Evolutionary conservation across 2,797 vertebrate genomes (phyloP).

Genomic region (Parotocinclus haroldoi): DNA sequence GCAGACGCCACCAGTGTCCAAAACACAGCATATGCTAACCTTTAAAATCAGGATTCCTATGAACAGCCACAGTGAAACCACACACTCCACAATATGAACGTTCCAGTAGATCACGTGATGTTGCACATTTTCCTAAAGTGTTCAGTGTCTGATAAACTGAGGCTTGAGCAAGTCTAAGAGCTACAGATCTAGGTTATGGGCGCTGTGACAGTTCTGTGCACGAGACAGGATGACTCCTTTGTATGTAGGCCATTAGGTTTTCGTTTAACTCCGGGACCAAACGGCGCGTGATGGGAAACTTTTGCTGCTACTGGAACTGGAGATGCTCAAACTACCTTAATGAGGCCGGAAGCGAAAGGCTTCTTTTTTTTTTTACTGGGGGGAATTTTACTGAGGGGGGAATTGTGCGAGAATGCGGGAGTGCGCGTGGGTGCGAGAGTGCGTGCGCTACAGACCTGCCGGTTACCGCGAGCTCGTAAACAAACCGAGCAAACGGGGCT

Average conservation of each 20-base stretch:
- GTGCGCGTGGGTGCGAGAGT: too few species aligned
- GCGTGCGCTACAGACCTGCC: background rate
- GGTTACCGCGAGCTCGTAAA: slow-evolving; percentile 46
- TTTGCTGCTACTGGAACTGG: background rate
- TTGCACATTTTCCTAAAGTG: too few species aligned
- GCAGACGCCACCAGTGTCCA: too few species aligned
- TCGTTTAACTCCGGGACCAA: slow-evolving; percentile 2
- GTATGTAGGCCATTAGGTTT: background rate
- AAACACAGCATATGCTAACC: too few species aligned
- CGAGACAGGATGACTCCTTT: too few species aligned
- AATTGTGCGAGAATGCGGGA: background rate
- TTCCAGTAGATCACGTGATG: too few species aligned
- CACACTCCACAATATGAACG: too few species aligned
- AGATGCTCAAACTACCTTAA: slow-evolving; percentile 7
- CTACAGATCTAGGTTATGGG: too few species aligned
- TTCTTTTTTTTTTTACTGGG: slow-evolving; percentile 16
- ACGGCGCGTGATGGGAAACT: background rate
- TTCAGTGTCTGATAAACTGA: too few species aligned
- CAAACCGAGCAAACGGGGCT: slow-evolving; percentile 53
- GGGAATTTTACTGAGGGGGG: background rate
- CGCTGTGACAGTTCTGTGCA: background rate
- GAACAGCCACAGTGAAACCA: too few species aligned
- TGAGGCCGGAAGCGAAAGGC: slow-evolving; percentile 22
- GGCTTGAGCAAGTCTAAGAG: too few species aligned
- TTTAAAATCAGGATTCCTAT: too few species aligned